phyloP scores from a whole-genome alignment of 2,888 invertebrate species.

The Platycnemis pennipes region DNA sequence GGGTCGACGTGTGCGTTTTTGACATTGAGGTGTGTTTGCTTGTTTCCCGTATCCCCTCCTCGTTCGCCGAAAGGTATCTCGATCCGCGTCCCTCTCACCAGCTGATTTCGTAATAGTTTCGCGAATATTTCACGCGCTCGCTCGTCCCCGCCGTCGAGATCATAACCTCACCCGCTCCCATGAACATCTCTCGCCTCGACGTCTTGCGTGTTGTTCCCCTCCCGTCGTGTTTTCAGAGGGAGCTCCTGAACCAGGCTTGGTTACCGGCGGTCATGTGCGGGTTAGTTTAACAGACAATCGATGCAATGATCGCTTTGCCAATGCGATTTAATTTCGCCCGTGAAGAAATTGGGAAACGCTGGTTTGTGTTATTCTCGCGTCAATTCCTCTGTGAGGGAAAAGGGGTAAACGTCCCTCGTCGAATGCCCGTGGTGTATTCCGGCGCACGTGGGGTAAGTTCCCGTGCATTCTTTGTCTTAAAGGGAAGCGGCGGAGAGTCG shows the following conservation, averaged over 20 bases:
- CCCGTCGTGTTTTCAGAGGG: too few species aligned
- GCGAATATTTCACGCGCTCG: slow-evolving; percentile 19
- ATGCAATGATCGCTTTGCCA: too few species aligned
- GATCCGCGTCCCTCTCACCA: neutral
- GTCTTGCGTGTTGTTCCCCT: neutral
- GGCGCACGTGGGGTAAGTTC: neutral
- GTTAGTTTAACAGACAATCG: too few species aligned
- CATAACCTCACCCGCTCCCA: too few species aligned
- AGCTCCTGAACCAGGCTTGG: too few species aligned
- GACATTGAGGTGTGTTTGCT: neutral
- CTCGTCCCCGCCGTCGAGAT: neutral
- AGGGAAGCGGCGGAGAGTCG: neutral
- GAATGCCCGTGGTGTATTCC: neutral
- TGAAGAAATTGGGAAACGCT: neutral
- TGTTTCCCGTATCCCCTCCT: neutral
- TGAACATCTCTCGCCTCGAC: neutral
- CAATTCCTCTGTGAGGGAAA: neutral
- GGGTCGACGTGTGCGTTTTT: too few species aligned
- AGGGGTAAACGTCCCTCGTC: neutral
- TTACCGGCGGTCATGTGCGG: too few species aligned
- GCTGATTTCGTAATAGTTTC: slow-evolving; percentile 48
- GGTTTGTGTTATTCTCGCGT: neutral
- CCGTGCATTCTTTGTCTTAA: slow-evolving; percentile 17
- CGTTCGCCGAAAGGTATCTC: neutral
- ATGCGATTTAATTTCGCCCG: neutral